These are phyloP conservation scores for Galeruca laticollis DNA, from an alignment of 2,888 invertebrate species.

Conservation along the genomic window DNA sequence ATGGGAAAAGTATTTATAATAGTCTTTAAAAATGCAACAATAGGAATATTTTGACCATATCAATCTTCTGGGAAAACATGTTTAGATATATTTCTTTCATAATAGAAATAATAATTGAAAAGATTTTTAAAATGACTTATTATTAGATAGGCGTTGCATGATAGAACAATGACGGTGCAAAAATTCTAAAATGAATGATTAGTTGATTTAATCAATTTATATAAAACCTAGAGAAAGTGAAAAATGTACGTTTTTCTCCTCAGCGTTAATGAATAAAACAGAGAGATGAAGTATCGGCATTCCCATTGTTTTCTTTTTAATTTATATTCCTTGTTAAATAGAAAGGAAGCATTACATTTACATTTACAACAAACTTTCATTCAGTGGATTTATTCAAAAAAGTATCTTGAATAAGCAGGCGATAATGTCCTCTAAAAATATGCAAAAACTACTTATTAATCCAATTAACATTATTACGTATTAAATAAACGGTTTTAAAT, in stretches of 20 bases:
- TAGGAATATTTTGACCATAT: too few species aligned
- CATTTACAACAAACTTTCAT: conserved; percentile 36
- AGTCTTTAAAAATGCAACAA: too few species aligned
- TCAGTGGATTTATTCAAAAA: conserved; percentile 18
- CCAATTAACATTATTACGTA: background rate
- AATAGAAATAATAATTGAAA: too few species aligned
- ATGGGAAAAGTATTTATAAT: too few species aligned
- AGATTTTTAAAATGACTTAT: too few species aligned
- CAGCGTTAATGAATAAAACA: conserved; percentile 11
- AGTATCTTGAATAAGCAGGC: conserved; percentile 12
- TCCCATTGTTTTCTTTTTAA: conserved; percentile 34
- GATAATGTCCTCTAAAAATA: conserved; percentile 2
- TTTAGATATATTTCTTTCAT: too few species aligned
- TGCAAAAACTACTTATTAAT: background rate
- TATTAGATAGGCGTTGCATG: background rate
- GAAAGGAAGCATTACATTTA: conserved; percentile 30
- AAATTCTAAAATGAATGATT: background rate
- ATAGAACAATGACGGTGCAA: background rate
- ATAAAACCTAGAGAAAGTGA: conserved; percentile 14
- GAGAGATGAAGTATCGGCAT: conserved; percentile 3
- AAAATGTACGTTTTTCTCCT: conserved; percentile 12
- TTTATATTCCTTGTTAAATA: conserved; percentile 33
- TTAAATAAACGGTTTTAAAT: background rate
- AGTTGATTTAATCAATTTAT: conserved; percentile 1
- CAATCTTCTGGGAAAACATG: too few species aligned